Conservation (phyloP, 2,797 vertebrate genomes). For the Crocidura indochinensis region DNA sequence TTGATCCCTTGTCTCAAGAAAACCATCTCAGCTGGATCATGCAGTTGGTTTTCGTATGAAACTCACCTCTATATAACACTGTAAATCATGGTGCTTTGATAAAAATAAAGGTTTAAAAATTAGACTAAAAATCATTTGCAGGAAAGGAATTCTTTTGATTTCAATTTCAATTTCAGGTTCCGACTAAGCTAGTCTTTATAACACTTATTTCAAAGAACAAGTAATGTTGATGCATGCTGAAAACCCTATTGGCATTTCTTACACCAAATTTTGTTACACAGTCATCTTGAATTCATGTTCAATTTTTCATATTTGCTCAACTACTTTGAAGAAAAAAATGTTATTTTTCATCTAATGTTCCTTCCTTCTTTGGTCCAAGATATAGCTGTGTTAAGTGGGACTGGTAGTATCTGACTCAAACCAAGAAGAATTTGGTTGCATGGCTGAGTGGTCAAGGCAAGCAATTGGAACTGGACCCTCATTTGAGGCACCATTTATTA, state of each 20-base stretch:
- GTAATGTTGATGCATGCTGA: rapidly evolving
- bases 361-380: not conserved
- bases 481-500: too few species aligned
- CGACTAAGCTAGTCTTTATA: not conserved
- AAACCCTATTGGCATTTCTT: not conserved
- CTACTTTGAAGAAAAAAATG: conserved; percentile 11
- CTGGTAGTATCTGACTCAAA: not conserved
- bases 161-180: not conserved
- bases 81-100: too few species aligned
- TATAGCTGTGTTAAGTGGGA: not conserved
- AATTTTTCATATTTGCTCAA: not conserved
- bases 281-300: not conserved
- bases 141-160: not conserved
- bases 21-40: not conserved
- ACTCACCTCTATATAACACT: too few species aligned
- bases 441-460: not conserved
- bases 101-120: too few species aligned
- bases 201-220: not conserved
- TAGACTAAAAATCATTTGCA: not conserved
- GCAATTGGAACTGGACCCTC: too few species aligned
- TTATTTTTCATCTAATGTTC: conserved; percentile 16
- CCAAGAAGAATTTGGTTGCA: not conserved
- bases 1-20: too few species aligned
- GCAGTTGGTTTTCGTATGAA: too few species aligned
- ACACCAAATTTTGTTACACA: not conserved